Conservation (phyloP, 2,888 invertebrate species). For the Nemoura dubitans region DNA sequence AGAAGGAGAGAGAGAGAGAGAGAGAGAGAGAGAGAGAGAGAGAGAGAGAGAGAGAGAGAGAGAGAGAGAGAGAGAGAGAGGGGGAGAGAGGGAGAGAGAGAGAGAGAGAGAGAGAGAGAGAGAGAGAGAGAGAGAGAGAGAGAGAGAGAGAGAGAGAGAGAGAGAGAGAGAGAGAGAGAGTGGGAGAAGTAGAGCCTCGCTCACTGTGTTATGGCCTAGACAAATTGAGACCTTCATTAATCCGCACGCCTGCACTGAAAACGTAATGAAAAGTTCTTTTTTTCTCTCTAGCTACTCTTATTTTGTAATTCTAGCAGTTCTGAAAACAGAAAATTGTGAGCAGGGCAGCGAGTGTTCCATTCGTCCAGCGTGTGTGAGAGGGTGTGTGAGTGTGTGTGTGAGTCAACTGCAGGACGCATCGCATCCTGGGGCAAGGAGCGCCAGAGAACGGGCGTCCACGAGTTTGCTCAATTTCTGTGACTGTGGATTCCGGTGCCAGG, state of each 20-base stretch:
- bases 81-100: too few relatives aligned
- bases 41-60: too few relatives aligned
- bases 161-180: too few relatives aligned
- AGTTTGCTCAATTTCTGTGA: slow-evolving; percentile 32
- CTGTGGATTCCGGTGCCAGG: slow-evolving; percentile 18
- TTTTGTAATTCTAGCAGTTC: slow-evolving; percentile 40
- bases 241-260: slow-evolving; percentile 39
- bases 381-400: too few relatives aligned
- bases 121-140: too few relatives aligned
- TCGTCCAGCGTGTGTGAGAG: too few relatives aligned
- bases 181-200: too few relatives aligned
- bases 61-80: too few relatives aligned
- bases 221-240: slow-evolving; percentile 42
- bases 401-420: background rate
- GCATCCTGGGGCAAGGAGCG: background rate
- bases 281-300: background rate
- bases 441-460: background rate
- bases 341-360: background rate
- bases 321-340: slow-evolving; percentile 25
- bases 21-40: too few relatives aligned
- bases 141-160: too few relatives aligned
- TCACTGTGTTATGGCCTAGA: slow-evolving; percentile 29
- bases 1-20: too few relatives aligned
- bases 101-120: too few relatives aligned
- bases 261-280: slow-evolving; percentile 42